phyloP scores from a whole-genome alignment of 2,888 invertebrate species.

The Epinotia brunnichana region DNA sequence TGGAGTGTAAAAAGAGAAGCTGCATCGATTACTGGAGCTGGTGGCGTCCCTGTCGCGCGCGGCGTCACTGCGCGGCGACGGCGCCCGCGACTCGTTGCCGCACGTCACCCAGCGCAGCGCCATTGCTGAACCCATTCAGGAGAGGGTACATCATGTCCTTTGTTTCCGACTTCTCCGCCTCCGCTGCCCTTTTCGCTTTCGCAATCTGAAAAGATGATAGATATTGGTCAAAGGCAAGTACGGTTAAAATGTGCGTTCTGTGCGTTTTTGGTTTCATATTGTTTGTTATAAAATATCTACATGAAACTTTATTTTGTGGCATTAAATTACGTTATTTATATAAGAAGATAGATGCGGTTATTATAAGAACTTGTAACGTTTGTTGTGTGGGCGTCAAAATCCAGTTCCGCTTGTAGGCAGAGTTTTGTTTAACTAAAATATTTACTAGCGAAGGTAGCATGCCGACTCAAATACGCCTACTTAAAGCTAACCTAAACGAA shows the following conservation, averaged over 20 bases:
- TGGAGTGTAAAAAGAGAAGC: not conserved
- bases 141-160: conserved; percentile 70
- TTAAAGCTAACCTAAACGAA: conserved; percentile 14
- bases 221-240: not conserved
- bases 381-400: not conserved
- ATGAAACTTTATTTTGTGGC: not conserved
- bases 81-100: conserved; percentile 78
- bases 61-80: conserved; percentile 75
- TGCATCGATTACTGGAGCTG: not conserved
- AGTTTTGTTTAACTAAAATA: conserved; percentile 18
- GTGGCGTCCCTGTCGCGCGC: conserved; percentile 44
- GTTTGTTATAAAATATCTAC: not conserved
- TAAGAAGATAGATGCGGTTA: not conserved
- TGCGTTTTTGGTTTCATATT: not conserved
- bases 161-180: conserved; percentile 61
- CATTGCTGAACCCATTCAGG: conserved; percentile 76
- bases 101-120: conserved; percentile 71
- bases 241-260: not conserved
- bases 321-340: not conserved
- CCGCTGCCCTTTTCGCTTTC: conserved; percentile 62
- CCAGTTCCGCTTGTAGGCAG: not conserved
- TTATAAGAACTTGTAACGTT: not conserved
- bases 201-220: conserved; percentile 52
- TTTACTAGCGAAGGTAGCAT: conserved; percentile 13
- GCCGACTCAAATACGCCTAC: conserved; percentile 13